Base-by-base conservation (phyloP, 2,797 vertebrate genomes). In the Tiaroga cobitis region DNA sequence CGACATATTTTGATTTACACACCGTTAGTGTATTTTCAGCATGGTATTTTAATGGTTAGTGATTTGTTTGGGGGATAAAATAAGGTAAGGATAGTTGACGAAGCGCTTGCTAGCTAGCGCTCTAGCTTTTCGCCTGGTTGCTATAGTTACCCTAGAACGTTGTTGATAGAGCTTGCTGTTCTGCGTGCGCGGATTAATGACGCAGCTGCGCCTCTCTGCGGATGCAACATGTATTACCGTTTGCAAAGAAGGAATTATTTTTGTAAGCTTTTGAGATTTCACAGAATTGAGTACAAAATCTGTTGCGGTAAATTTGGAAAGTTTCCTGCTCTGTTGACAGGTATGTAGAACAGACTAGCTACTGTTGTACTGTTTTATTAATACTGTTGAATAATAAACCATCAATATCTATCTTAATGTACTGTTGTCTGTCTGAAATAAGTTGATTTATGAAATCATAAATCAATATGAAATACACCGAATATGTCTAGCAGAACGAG, bases 131-230 rank as follows among this genome's bases (percentile, higher is more conserved):
- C 43, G 16, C 39, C 41, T 67, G 73, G 84, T 85, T 85, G 56
- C 77, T 85, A 85, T 85, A 29, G 84, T 85, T 65, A 85, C 84
- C 39, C 26, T 29, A 26, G 18, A 39, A 8, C 16, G 29, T 29
- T 21, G 51, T 61, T 37, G 59, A 21, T 24, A 43, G 41, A 5
- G 18, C 5, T 29, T 13, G 2, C 5, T 11, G 68, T 5, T 6
- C 68, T 10, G 6, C 19, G 1, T 43, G 19, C 46, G 34, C 56
- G 34, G 39, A 78, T 68, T 56, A 5, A 9, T 24, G 76, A 67
- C 29, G 29, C 77, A 80, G 41, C 69, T 65, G 84, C 84, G 77
- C 68, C 84, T 51, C 76, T 56, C 1, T 65, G 43, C 32, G 84
- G 84, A 69, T 43, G 8, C 11, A 15, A 77, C n/a, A 19, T 29